phyloP scores from a whole-genome alignment of 1,140 invertebrate genomes.

The Wiebesia pumilae region DNA sequence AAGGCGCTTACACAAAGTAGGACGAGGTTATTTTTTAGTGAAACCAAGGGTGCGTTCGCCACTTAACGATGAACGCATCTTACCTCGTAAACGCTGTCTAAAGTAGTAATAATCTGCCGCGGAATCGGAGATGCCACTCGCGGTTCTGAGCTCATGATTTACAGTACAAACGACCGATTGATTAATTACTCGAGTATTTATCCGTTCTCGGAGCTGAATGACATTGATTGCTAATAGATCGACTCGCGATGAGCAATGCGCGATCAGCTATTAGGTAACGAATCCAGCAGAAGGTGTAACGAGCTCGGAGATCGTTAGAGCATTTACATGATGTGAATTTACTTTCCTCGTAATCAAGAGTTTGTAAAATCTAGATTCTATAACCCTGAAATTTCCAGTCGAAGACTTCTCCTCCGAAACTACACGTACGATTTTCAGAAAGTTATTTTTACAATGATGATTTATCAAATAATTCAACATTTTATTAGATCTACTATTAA shows the following conservation, averaged over 20 bases:
- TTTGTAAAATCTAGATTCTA: too few relatives aligned
- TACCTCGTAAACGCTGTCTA: background rate
- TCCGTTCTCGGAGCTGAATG: background rate
- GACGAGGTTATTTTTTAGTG: background rate
- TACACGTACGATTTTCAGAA: too few relatives aligned
- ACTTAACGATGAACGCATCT: background rate
- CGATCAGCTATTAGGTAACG: background rate
- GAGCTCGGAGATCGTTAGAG: background rate
- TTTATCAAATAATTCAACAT: too few relatives aligned
- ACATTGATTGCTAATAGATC: conserved; percentile 32
- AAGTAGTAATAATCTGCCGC: background rate
- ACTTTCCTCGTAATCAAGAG: too few relatives aligned
- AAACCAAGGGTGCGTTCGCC: background rate
- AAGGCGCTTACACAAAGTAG: background rate
- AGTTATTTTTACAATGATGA: too few relatives aligned
- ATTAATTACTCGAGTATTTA: conserved; percentile 26
- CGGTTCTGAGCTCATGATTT: conserved; percentile 7
- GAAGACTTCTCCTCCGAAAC: too few relatives aligned
- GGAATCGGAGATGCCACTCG: too few relatives aligned
- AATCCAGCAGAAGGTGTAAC: background rate
- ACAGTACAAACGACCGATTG: background rate
- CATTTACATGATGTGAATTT: too few relatives aligned
- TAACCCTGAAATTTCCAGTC: too few relatives aligned
- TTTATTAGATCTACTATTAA: too few relatives aligned
- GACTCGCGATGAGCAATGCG: background rate